These are phyloP conservation scores for Myripristis murdjan DNA, from an alignment of 2,797 vertebrate species.

Conservation along the genomic window DNA sequence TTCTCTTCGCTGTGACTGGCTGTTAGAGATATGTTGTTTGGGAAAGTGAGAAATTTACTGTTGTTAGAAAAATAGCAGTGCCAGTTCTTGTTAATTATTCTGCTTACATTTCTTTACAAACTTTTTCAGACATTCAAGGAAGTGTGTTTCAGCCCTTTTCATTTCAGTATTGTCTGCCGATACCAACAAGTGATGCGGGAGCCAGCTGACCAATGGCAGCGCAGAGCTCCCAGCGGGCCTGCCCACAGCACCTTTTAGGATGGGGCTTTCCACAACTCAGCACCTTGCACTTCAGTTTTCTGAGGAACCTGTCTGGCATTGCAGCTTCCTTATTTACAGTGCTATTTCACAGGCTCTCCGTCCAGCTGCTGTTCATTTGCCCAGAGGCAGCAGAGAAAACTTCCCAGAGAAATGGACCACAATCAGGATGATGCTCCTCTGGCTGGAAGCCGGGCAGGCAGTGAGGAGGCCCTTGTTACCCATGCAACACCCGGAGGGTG, in stretches of 20 bases:
- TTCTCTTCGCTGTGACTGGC: too few species aligned
- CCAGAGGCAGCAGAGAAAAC: too few species aligned
- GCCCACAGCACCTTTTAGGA: slow-evolving; percentile 15
- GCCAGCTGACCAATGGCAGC: slow-evolving; percentile 66
- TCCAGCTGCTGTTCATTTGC: background rate
- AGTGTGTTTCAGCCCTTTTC: background rate
- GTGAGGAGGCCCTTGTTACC: slow-evolving; percentile 46
- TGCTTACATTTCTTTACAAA: too few species aligned
- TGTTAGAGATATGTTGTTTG: too few species aligned
- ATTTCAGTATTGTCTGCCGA: slow-evolving; percentile 57
- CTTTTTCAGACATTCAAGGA: too few species aligned
- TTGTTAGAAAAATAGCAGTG: too few species aligned
- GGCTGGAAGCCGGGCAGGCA: slow-evolving; percentile 49
- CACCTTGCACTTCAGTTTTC: slow-evolving; percentile 25
- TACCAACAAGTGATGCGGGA: slow-evolving; percentile 75
- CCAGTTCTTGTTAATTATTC: too few species aligned
- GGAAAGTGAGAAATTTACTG: too few species aligned
- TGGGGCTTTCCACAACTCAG: slow-evolving; percentile 32
- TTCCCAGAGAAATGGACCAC: slow-evolving; percentile 50
- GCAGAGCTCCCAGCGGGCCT: background rate
- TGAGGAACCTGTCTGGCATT: slow-evolving; percentile 3
- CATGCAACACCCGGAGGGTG: slow-evolving; percentile 43
- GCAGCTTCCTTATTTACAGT: slow-evolving; percentile 43
- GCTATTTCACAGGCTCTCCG: background rate
- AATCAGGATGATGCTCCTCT: slow-evolving; percentile 37